Conservation (phyloP, 2,888 invertebrate species). For the Melinopterus prodromus region DNA sequence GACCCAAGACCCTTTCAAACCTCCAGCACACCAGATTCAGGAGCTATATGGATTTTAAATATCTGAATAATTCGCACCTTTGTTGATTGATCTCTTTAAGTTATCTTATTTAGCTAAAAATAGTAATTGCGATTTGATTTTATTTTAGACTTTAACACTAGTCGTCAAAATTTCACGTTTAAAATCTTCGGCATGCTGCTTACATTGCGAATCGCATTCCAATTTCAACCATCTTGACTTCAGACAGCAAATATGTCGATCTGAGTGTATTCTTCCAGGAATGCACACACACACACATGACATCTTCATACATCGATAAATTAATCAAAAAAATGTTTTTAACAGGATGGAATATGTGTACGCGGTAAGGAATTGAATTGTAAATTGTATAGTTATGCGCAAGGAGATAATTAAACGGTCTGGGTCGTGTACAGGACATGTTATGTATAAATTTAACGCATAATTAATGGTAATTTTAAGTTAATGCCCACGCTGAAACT, state of each 20-base stretch:
- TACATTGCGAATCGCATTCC: background rate
- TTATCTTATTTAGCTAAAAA: too few species aligned
- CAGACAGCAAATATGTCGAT: background rate
- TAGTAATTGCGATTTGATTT: too few species aligned
- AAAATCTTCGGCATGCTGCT: background rate
- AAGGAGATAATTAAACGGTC: background rate
- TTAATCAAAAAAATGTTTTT: background rate
- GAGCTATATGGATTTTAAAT: too few species aligned
- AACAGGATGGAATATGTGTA: background rate
- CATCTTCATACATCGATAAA: background rate
- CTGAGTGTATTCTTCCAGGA: background rate
- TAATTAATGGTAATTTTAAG: conserved; percentile 4
- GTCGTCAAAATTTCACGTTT: background rate
- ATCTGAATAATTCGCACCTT: too few species aligned
- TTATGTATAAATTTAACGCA: conserved; percentile 4
- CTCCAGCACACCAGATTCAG: too few species aligned
- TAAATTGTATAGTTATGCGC: background rate
- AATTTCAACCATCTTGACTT: background rate
- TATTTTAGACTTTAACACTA: background rate
- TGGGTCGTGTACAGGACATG: background rate
- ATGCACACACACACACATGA: background rate
- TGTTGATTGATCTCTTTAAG: too few species aligned
- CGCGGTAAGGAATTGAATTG: background rate
- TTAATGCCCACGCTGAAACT: background rate
- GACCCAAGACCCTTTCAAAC: too few species aligned